A percentile compares a stretch with the other conserved stretches of the same genome.
phyloP scores from a whole-genome alignment of 2,797 vertebrate species.

The Sebastes dallii region DNA sequence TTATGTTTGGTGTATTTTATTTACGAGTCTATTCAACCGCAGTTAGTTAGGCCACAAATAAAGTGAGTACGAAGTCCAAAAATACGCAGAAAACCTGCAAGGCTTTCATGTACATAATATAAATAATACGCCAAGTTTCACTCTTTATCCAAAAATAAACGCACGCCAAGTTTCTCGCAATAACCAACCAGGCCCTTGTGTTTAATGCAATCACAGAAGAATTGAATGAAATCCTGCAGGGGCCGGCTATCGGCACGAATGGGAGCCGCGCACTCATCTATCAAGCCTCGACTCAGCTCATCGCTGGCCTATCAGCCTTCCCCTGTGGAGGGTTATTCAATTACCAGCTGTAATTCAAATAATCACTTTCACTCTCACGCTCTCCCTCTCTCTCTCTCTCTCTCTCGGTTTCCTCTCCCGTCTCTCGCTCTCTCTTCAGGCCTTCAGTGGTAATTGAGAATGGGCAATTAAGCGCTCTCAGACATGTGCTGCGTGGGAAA shows the following conservation, averaged over 20 bases:
- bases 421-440: constrained; percentile 19
- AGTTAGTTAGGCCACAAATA: not conserved
- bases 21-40: not conserved
- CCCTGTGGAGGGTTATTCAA: constrained; percentile 76
- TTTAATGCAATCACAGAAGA: constrained; percentile 16
- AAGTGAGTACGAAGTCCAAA: not conserved
- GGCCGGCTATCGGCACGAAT: constrained; percentile 33
- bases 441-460: constrained; percentile 64
- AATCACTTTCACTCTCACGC: constrained; percentile 62
- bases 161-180: not conserved
- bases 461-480: constrained; percentile 60
- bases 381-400: constrained; percentile 11
- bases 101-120: not conserved
- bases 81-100: not conserved
- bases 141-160: constrained; percentile 11
- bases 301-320: constrained; percentile 61
- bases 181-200: not conserved
- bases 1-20: not conserved
- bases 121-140: not conserved
- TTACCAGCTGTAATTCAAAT: constrained; percentile 74
- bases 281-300: constrained; percentile 60
- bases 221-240: constrained; percentile 25
- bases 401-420: not conserved
- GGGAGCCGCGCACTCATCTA: constrained; percentile 34
- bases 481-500: constrained; percentile 67